These are phyloP conservation scores for Nyleta sp. DNA, from an alignment of 2,888 invertebrate species.

Conservation along the genomic window DNA sequence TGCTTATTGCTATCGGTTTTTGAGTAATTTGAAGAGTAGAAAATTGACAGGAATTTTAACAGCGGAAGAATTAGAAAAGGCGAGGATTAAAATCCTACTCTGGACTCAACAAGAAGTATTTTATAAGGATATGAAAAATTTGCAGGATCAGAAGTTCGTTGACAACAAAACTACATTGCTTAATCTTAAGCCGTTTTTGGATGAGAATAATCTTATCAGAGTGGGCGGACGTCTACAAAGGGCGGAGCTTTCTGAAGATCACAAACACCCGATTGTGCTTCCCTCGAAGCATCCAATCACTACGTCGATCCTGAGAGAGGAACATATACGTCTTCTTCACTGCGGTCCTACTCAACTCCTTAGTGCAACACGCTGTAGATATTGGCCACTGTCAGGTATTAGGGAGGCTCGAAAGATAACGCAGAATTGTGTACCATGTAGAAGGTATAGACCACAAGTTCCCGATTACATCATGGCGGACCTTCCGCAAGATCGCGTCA, in stretches of 20 bases:
- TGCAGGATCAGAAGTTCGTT: background rate
- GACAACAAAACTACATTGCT: background rate
- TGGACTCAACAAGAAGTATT: background rate
- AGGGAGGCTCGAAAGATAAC: slow-evolving; percentile 38
- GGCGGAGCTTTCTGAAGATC: background rate
- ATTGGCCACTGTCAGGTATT: background rate
- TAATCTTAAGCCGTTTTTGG: slow-evolving; percentile 2
- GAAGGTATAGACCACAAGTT: slow-evolving; percentile 24
- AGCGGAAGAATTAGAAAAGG: background rate
- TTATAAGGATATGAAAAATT: background rate
- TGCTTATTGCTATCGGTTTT: background rate
- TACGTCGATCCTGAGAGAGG: slow-evolving; percentile 1
- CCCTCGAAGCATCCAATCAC: slow-evolving; percentile 13
- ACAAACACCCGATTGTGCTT: background rate
- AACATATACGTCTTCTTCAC: background rate
- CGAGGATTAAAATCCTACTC: background rate
- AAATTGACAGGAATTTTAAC: background rate
- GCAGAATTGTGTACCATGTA: slow-evolving; percentile 40
- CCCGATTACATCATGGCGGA: slow-evolving; percentile 41
- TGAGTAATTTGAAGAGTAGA: too few species aligned
- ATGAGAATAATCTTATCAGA: background rate
- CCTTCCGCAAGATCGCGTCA: slow-evolving; percentile 29
- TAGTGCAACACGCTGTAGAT: background rate
- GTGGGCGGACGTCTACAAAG: slow-evolving; percentile 8
- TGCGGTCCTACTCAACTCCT: background rate